A percentile compares a stretch with the other conserved stretches of the same genome.
phyloP scores from a whole-genome alignment of 2,888 invertebrate genomes.

The Polia nebulosa region DNA sequence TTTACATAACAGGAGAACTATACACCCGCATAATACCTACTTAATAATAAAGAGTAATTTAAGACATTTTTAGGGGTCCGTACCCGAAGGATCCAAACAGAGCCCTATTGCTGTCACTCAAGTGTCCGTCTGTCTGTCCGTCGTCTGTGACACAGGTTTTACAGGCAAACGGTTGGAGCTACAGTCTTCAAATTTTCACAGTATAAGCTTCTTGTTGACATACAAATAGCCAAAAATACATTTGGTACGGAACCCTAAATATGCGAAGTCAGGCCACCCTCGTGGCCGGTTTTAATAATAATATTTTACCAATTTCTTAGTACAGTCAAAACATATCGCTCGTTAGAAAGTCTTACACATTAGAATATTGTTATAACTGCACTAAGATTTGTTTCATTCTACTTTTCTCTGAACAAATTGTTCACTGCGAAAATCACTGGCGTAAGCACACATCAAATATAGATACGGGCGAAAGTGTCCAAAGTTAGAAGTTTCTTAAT shows the following conservation, averaged over 20 bases:
- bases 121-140: too few relatives aligned
- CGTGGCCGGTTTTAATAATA: too few relatives aligned
- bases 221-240: too few relatives aligned
- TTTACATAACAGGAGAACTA: constrained; percentile 65
- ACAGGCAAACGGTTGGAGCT: too few relatives aligned
- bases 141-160: too few relatives aligned
- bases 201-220: too few relatives aligned
- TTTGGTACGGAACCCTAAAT: too few relatives aligned
- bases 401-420: constrained; percentile 7
- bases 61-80: constrained; percentile 42
- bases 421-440: constrained; percentile 58
- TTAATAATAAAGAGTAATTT: constrained; percentile 51
- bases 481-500: constrained; percentile 78
- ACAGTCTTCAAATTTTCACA: too few relatives aligned
- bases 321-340: constrained; percentile 31
- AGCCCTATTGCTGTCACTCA: too few relatives aligned
- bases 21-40: constrained; percentile 68
- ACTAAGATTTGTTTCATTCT: constrained; percentile 38
- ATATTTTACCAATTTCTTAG: constrained; percentile 38
- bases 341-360: constrained; percentile 20
- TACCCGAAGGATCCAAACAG: too few relatives aligned
- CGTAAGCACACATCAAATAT: constrained; percentile 47
- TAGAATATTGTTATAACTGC: constrained; percentile 24
- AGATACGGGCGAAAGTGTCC: constrained; percentile 63
- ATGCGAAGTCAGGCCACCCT: too few relatives aligned